Evolutionary conservation across 2,113 vertebrate genomes (phyloP).

Genomic region (Stegostoma tigrinum): DNA sequence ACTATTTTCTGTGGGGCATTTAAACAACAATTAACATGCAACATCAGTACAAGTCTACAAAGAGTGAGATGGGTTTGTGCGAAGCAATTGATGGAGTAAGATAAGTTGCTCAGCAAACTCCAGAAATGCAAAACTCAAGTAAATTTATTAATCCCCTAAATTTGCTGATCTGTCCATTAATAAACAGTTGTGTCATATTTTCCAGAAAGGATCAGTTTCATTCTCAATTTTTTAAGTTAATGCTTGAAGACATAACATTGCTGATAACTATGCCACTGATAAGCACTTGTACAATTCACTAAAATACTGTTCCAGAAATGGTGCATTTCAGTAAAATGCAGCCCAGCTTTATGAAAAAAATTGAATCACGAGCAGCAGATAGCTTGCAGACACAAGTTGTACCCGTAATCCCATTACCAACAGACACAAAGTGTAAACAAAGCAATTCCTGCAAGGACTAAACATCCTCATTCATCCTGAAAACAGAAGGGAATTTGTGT

Average conservation of each 20-base stretch:
- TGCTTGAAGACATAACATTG: neutral
- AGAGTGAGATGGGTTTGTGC: neutral
- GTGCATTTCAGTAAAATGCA: neutral
- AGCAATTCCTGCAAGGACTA: neutral
- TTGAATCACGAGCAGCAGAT: neutral
- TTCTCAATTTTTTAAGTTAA: neutral
- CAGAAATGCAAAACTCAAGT: neutral
- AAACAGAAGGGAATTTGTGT: neutral
- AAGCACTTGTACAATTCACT: neutral
- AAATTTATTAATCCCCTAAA: neutral
- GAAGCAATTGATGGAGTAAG: neutral
- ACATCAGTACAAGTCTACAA: too few relatives aligned
- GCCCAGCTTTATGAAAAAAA: neutral
- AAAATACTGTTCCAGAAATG: neutral
- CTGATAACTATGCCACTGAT: neutral
- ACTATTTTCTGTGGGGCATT: neutral
- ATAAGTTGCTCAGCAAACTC: neutral
- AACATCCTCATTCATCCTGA: neutral
- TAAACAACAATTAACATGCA: neutral
- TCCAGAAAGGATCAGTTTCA: neutral
- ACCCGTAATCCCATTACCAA: neutral
- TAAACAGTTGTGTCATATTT: neutral
- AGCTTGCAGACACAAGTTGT: neutral
- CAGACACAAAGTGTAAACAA: neutral
- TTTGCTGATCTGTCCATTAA: neutral